phyloP scores from a whole-genome alignment of 2,113 vertebrate genomes.

The Ceyx melanurus region DNA sequence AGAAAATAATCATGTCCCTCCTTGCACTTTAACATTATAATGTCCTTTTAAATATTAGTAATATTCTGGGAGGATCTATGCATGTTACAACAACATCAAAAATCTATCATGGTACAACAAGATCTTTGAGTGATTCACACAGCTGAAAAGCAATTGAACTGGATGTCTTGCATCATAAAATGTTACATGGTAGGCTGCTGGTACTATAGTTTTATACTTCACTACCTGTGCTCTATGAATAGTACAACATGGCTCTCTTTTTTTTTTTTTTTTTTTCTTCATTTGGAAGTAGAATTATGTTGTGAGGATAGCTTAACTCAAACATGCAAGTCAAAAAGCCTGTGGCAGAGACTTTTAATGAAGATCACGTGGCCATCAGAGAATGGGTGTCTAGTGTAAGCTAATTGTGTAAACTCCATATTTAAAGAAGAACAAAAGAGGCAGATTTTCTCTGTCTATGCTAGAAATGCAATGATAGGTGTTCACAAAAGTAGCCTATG shows the following conservation, averaged over 20 bases:
- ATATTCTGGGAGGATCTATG: not conserved
- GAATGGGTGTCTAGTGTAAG: not conserved
- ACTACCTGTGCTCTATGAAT: not conserved
- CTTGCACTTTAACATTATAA: not conserved
- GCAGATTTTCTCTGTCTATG: not conserved
- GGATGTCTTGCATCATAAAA: not conserved
- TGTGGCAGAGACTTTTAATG: not conserved
- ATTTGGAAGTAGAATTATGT: not conserved
- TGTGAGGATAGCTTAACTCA: not conserved
- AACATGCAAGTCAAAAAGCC: not conserved
- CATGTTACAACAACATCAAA: not conserved
- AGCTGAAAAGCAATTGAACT: not conserved
- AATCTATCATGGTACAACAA: not conserved
- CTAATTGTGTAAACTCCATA: not conserved
- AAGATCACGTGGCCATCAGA: fast-evolving
- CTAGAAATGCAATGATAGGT: not conserved
- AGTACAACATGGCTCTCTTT: not conserved
- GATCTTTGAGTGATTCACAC: not conserved
- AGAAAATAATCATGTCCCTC: not conserved
- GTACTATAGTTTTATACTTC: not conserved
- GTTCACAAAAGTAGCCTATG: not conserved
- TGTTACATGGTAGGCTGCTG: not conserved
- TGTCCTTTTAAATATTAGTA: not conserved
- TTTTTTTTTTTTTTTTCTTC: not conserved
- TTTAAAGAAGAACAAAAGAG: not conserved